A percentile compares a stretch with the other conserved stretches of the same genome.
phyloP scores from a whole-genome alignment of 2,888 invertebrate genomes.

The Nemoura dubitans region DNA sequence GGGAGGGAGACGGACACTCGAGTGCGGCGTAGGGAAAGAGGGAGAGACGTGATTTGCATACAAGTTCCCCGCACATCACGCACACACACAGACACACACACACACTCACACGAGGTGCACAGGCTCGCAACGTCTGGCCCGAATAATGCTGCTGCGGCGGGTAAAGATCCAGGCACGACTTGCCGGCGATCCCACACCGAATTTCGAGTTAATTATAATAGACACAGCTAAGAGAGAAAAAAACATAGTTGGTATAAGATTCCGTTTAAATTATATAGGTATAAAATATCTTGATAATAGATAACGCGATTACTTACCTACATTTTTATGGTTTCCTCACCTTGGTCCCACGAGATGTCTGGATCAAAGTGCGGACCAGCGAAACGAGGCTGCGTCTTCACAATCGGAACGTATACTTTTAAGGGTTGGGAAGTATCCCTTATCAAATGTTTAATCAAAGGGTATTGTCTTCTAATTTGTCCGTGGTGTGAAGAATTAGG shows the following conservation, averaged over 20 bases:
- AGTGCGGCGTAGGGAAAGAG: background rate
- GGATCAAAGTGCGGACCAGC: background rate
- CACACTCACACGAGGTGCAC: no score
- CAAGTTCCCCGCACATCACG: background rate
- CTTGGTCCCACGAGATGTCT: constrained; percentile 17
- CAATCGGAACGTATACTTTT: background rate
- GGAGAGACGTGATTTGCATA: constrained; percentile 31
- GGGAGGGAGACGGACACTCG: background rate
- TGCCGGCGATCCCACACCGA: constrained; percentile 22
- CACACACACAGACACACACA: no score
- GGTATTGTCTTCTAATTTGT: constrained; percentile 12
- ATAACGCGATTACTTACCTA: constrained; percentile 41
- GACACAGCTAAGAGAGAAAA: constrained; percentile 13
- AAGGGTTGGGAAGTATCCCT: constrained; percentile 21
- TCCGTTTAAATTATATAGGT: constrained; percentile 37
- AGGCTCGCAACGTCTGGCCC: constrained; percentile 21
- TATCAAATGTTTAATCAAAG: constrained; percentile 31
- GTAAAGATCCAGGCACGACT: constrained; percentile 35
- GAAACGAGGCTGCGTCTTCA: background rate
- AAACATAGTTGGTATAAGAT: constrained; percentile 19
- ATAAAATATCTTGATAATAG: constrained; percentile 8
- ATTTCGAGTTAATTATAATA: constrained; percentile 31
- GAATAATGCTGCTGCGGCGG: constrained; percentile 1
- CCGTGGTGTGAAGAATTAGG: constrained; percentile 22
- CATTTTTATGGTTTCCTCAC: constrained; percentile 38